These are phyloP conservation scores for Oreochromis grahami DNA, from an alignment of 2,797 vertebrate genomes.

Conservation along the genomic window DNA sequence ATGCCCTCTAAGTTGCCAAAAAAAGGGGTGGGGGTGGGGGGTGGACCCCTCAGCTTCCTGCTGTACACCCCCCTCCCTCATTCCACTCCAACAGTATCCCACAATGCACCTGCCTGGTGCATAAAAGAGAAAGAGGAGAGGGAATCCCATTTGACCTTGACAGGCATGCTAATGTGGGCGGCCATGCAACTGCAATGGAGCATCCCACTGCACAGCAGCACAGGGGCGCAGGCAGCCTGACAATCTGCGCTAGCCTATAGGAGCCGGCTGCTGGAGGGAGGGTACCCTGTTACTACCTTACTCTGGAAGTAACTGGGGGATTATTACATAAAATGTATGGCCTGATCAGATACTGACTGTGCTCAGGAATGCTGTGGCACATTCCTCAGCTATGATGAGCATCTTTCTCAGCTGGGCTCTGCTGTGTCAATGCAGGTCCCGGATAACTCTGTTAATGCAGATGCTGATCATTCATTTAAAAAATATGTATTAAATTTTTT, in stretches of 20 bases:
- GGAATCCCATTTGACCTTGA: conserved; percentile 81
- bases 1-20: conserved; percentile 47
- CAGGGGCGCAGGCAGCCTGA: conserved; percentile 59
- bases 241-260: conserved; percentile 52
- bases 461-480: background rate
- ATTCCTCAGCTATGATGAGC: background rate
- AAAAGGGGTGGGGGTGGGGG: background rate
- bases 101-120: conserved; percentile 72
- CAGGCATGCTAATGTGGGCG: conserved; percentile 76
- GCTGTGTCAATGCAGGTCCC: background rate
- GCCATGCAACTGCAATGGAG: conserved; percentile 77
- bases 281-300: conserved; percentile 43
- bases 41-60: conserved; percentile 46
- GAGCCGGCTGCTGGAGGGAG: conserved; percentile 42
- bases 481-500: background rate
- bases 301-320: conserved; percentile 28
- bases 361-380: conserved; percentile 8
- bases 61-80: conserved; percentile 24
- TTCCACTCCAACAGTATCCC: conserved; percentile 78
- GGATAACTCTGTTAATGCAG: background rate
- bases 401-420: background rate
- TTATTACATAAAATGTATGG: conserved; percentile 53
- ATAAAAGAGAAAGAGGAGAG: conserved; percentile 64
- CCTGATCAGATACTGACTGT: conserved; percentile 15
- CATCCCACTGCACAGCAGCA: conserved; percentile 74